A percentile compares a stretch with the other conserved stretches of the same genome.
Evolutionary conservation across 1,140 invertebrate genomes (phyloP).

Genomic region (Heliothis virescens): DNA sequence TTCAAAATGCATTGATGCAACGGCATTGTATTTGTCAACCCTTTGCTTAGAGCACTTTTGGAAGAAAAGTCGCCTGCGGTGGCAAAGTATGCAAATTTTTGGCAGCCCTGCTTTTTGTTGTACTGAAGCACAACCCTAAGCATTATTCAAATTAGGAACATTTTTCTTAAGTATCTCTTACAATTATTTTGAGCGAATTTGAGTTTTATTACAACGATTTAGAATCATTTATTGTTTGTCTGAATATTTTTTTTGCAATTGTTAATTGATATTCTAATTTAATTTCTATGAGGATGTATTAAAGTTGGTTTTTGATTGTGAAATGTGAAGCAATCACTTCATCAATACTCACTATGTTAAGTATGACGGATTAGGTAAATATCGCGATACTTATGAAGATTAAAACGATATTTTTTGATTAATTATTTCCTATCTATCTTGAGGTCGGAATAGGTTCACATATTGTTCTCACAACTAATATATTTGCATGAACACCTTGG

Average conservation of each 20-base stretch:
- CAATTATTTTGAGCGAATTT: conserved; percentile 5
- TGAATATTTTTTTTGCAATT: not conserved
- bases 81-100: conserved; percentile 75
- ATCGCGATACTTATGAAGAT: conserved; percentile 50
- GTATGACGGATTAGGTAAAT: conserved; percentile 77
- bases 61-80: conserved; percentile 63
- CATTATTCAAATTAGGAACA: conserved; percentile 28
- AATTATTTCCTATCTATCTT: conserved; percentile 75
- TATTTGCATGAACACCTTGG: conserved; percentile 63
- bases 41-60: conserved; percentile 59
- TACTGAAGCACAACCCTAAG: conserved; percentile 34
- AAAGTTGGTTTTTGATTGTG: conserved; percentile 52
- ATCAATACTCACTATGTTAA: conserved; percentile 48
- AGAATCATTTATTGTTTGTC: not conserved
- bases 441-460: conserved; percentile 58
- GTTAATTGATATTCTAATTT: not conserved
- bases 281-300: conserved; percentile 6
- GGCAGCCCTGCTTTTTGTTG: conserved; percentile 61
- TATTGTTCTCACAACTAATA: conserved; percentile 62
- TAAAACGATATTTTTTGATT: conserved; percentile 68
- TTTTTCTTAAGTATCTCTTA: conserved; percentile 21
- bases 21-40: conserved; percentile 40
- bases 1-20: conserved; percentile 50
- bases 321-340: not conserved
- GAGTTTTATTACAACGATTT: not conserved